Evolutionary conservation across 2,888 invertebrate species (phyloP).

Genomic region (Acanthacorydalis orientalis): DNA sequence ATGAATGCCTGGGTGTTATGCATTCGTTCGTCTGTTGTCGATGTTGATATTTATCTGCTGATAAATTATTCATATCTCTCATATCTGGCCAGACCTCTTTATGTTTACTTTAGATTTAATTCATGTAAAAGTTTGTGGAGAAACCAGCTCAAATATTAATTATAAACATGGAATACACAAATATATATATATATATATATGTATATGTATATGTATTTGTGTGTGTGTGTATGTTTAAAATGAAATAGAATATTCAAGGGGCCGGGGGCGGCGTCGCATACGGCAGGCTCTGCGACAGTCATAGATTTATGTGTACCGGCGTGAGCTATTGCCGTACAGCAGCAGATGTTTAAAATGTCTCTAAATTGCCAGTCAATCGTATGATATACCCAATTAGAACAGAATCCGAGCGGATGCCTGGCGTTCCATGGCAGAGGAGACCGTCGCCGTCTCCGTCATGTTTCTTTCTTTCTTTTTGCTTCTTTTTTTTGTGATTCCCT

Average conservation of each 20-base stretch:
- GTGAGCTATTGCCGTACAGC: not conserved
- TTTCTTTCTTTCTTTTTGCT: not conserved
- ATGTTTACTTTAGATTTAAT: too few species aligned
- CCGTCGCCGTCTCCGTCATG: not conserved
- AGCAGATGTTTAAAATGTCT: conserved; percentile 5
- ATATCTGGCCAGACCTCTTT: too few species aligned
- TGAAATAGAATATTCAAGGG: not conserved
- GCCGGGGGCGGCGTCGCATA: not conserved
- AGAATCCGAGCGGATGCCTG: conserved; percentile 4
- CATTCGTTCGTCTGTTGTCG: too few species aligned
- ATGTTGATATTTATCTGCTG: too few species aligned
- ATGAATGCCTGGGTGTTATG: too few species aligned
- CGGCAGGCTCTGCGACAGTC: not conserved
- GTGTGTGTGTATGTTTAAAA: not conserved
- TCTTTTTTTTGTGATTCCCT: not conserved
- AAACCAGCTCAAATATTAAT: too few species aligned
- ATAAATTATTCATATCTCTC: too few species aligned
- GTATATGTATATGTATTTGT: not conserved
- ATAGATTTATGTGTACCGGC: not conserved
- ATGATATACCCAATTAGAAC: conserved; percentile 6
- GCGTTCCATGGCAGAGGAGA: not conserved
- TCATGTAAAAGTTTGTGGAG: too few species aligned
- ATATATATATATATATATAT: not conserved
- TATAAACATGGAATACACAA: not conserved
- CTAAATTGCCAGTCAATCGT: conserved; percentile 1